Percentiles rank a stretch among this genome's conserved stretches.
Evolutionary conservation across 2,113 vertebrate genomes (phyloP).

Genomic region (Grammomys surdaster): DNA sequence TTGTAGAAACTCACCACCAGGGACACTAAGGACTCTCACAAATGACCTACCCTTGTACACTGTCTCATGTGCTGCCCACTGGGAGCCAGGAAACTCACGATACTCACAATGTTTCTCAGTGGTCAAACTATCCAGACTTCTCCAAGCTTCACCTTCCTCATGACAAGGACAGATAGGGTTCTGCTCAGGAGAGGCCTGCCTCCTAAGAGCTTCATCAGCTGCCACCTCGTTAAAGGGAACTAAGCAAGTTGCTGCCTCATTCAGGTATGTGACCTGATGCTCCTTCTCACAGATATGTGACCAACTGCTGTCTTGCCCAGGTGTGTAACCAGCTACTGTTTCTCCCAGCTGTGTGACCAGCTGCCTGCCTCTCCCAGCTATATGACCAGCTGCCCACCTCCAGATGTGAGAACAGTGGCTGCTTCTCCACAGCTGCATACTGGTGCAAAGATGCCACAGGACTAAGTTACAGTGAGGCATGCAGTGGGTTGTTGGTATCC

Average conservation of each 20-base stretch:
- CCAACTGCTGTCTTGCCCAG: neutral
- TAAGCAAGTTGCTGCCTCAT: no score
- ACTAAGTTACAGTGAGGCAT: fast-evolving
- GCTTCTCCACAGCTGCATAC: fast-evolving
- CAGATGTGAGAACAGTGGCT: neutral
- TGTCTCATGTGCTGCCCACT: no score
- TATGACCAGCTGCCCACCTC: neutral
- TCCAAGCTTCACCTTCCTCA: neutral
- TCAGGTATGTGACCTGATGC: neutral
- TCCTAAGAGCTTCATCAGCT: fast-evolving
- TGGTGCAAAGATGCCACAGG: fast-evolving
- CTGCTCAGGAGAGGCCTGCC: fast-evolving
- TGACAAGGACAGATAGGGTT: neutral
- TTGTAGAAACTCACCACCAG: neutral
- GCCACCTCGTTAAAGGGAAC: fast-evolving
- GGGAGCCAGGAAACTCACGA: neutral
- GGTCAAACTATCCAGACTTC: neutral
- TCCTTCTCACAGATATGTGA: neutral
- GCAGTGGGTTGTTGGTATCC: neutral
- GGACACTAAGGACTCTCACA: neutral
- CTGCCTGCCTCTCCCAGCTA: neutral
- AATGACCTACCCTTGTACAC: no score
- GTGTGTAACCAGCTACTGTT: no score
- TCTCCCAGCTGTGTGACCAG: neutral
- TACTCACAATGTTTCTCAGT: neutral